phyloP scores from a whole-genome alignment of 2,113 vertebrate genomes.

The Noturus placidus region DNA sequence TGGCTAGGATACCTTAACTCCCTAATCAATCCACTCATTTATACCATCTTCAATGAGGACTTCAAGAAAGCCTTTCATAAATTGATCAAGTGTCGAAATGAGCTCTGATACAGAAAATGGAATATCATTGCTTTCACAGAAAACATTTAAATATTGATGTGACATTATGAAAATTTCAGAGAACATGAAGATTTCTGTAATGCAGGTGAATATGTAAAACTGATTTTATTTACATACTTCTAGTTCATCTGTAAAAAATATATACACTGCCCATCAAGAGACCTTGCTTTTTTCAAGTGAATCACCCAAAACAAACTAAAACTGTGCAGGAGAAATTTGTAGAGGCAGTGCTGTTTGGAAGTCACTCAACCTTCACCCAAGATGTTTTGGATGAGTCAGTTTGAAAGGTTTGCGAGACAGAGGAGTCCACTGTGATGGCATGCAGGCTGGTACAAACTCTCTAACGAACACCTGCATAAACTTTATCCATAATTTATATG shows the following conservation, averaged over 20 bases:
- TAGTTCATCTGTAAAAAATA: background rate
- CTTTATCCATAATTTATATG: background rate
- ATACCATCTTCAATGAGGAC: constrained; percentile 98
- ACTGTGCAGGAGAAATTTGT: background rate
- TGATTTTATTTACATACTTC: background rate
- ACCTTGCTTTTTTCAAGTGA: background rate
- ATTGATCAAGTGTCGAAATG: constrained; percentile 84
- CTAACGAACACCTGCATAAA: background rate
- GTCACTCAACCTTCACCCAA: background rate
- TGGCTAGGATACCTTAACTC: constrained; percentile 99
- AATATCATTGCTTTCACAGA: background rate
- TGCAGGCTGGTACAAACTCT: background rate
- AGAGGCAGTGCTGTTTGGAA: background rate
- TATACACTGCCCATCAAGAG: background rate
- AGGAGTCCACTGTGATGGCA: background rate
- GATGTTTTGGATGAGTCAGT: too few relatives aligned
- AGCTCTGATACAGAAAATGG: constrained; percentile 67
- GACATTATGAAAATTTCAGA: background rate
- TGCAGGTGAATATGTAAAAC: background rate
- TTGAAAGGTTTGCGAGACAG: background rate
- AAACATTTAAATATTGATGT: background rate
- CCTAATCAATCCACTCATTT: constrained; percentile 96
- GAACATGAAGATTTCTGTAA: background rate
- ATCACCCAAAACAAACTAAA: background rate
- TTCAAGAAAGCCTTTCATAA: constrained; percentile 99